Evolutionary conservation across 2,797 vertebrate species (phyloP).

Genomic region (Darevskia nairensis): DNA sequence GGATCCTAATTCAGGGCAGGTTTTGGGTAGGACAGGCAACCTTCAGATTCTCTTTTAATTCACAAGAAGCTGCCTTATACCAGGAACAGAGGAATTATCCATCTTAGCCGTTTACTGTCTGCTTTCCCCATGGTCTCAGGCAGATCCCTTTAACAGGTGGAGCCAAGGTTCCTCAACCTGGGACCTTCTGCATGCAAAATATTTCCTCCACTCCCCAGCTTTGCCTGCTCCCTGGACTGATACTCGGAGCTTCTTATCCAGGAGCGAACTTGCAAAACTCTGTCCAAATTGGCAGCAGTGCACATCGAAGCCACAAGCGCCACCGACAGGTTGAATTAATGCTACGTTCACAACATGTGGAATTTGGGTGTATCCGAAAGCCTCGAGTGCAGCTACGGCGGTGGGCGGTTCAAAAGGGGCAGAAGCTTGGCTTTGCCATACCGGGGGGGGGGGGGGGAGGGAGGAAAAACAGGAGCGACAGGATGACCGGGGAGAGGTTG

Average conservation of each 20-base stretch:
- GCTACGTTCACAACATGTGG: neutral
- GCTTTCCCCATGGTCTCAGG: neutral
- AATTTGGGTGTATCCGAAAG: neutral
- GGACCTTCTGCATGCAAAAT: neutral
- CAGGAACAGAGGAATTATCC: neutral
- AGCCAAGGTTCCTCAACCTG: neutral
- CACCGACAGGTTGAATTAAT: neutral
- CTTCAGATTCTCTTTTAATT: neutral
- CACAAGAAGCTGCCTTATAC: neutral
- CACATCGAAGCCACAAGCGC: neutral
- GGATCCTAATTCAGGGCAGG: slow-evolving; percentile 14
- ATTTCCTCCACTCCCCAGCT: neutral
- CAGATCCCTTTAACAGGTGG: neutral
- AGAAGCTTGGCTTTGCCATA: neutral
- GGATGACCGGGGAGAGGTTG: neutral
- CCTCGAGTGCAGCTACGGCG: neutral
- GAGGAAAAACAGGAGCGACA: neutral
- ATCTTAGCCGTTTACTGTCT: neutral
- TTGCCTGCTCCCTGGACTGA: too few relatives aligned
- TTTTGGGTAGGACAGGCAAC: neutral
- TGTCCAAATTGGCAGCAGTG: neutral
- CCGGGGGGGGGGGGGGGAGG: too few relatives aligned
- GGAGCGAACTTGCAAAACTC: neutral
- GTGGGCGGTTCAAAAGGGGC: neutral
- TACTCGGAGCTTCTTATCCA: neutral